phyloP scores from a whole-genome alignment of 2,888 invertebrate genomes.

The Proisotoma minuta region DNA sequence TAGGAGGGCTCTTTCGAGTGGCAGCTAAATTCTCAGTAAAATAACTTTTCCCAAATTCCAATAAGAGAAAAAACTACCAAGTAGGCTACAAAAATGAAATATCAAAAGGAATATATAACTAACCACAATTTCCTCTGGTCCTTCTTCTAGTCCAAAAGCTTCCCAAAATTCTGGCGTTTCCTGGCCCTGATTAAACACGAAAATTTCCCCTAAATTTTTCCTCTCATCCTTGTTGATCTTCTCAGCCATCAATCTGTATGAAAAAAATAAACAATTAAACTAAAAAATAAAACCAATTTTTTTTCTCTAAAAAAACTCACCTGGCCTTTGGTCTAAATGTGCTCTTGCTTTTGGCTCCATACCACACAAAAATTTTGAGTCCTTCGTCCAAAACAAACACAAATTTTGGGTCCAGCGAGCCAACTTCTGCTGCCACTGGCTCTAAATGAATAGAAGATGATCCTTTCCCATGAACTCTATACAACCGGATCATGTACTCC shows the following conservation, averaged over 20 bases:
- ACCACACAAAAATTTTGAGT: slow-evolving; percentile 82
- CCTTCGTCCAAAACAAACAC: slow-evolving; percentile 90
- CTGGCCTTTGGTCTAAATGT: slow-evolving; percentile 78
- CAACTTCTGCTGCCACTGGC: slow-evolving; percentile 67
- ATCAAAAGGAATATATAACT: slow-evolving; percentile 16
- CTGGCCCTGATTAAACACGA: slow-evolving; percentile 73
- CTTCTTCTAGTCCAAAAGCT: slow-evolving; percentile 59
- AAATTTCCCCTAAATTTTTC: slow-evolving; percentile 87
- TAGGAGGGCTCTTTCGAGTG: no score
- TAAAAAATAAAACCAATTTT: slow-evolving; percentile 1
- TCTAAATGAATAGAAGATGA: slow-evolving; percentile 79
- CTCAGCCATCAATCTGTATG: slow-evolving; percentile 77
- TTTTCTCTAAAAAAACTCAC: slow-evolving; percentile 39
- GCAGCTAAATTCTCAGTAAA: no score
- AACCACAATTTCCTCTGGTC: slow-evolving; percentile 55
- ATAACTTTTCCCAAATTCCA: no score
- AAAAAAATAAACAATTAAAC: slow-evolving; percentile 16
- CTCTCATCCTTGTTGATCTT: slow-evolving; percentile 98
- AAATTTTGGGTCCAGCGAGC: slow-evolving; percentile 81
- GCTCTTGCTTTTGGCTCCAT: slow-evolving; percentile 79
- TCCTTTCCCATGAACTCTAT: slow-evolving; percentile 83
- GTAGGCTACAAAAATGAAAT: no score
- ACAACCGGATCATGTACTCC: slow-evolving; percentile 75
- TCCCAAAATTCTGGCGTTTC: slow-evolving; percentile 84
- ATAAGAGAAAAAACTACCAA: no score